Evolutionary conservation across 2,888 invertebrate species (phyloP).

Genomic region (Caenorhabditis macrosperma): DNA sequence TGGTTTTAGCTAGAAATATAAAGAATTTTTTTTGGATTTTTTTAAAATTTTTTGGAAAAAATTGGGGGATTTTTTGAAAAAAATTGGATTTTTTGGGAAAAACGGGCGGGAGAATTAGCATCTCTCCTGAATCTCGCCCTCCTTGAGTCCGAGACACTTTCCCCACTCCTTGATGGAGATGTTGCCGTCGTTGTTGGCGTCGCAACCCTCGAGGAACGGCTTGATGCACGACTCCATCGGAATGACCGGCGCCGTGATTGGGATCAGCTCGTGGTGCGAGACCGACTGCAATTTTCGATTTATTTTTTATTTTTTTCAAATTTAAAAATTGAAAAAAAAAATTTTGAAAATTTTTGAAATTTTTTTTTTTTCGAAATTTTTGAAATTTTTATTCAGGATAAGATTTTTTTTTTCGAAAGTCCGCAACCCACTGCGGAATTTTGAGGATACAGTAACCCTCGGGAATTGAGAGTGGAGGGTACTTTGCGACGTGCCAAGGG

Average conservation of each 20-base stretch:
- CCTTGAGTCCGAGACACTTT: conserved; percentile 86
- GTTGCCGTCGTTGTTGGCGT: conserved; percentile 90
- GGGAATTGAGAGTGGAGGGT: too few species aligned
- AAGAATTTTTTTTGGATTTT: too few species aligned
- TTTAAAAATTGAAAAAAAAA: background rate
- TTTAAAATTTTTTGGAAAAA: too few species aligned
- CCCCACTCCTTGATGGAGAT: conserved; percentile 96
- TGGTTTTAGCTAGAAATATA: too few species aligned
- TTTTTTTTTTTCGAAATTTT: background rate
- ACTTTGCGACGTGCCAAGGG: background rate
- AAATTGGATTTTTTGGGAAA: too few species aligned
- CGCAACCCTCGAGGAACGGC: conserved; percentile 91
- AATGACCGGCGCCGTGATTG: conserved; percentile 94
- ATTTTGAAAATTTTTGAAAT: background rate
- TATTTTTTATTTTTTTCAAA: background rate
- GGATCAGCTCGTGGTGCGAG: conserved; percentile 95
- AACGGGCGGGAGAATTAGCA: too few species aligned
- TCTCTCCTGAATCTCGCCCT: conserved; percentile 82
- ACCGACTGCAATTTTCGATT: conserved; percentile 82
- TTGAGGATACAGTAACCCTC: background rate
- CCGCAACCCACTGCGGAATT: too few species aligned
- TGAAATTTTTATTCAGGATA: background rate
- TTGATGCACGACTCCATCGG: conserved; percentile 97
- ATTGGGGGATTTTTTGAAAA: too few species aligned
- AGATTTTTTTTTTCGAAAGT: too few species aligned